Percentiles rank a stretch among this genome's conserved stretches.
These are phyloP conservation scores for Melanotaenia nigrans DNA, from an alignment of 2,797 vertebrate genomes.

Conservation along the genomic window DNA sequence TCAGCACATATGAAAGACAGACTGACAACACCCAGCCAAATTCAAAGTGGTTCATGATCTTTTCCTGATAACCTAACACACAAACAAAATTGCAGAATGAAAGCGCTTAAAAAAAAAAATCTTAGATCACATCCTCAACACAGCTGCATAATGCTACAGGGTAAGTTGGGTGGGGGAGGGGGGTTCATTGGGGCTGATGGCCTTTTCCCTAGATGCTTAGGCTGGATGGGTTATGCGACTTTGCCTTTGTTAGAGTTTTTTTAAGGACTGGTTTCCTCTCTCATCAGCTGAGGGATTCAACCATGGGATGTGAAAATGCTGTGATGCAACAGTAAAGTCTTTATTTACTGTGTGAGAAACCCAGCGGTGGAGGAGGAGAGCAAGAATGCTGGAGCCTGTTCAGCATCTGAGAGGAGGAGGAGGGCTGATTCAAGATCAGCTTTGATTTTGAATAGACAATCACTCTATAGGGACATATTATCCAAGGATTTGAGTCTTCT, in stretches of 20 bases:
- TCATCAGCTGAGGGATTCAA: slow-evolving; percentile 45
- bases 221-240: slow-evolving; percentile 37
- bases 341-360: slow-evolving; percentile 44
- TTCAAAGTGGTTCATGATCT: slow-evolving; percentile 25
- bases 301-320: slow-evolving; percentile 41
- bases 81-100: slow-evolving; percentile 44
- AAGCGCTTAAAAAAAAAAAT: slow-evolving; percentile 14
- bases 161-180: background rate
- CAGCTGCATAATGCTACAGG: slow-evolving; percentile 40
- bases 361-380: background rate
- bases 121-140: slow-evolving; percentile 57
- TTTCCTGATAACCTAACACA: slow-evolving; percentile 51
- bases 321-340: slow-evolving; percentile 47
- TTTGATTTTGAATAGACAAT: background rate
- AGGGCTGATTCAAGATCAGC: slow-evolving; percentile 15
- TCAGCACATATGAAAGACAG: slow-evolving; percentile 52
- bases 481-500: background rate
- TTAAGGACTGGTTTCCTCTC: slow-evolving; percentile 55
- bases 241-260: slow-evolving; percentile 63
- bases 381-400: slow-evolving; percentile 12
- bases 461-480: background rate
- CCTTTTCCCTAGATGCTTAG: slow-evolving; percentile 66
- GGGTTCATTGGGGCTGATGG: slow-evolving; percentile 2
- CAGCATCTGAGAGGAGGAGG: slow-evolving; percentile 9
- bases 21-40: slow-evolving; percentile 44